Evolutionary conservation across 2,888 invertebrate species (phyloP).

Genomic region (Agrotis puta): DNA sequence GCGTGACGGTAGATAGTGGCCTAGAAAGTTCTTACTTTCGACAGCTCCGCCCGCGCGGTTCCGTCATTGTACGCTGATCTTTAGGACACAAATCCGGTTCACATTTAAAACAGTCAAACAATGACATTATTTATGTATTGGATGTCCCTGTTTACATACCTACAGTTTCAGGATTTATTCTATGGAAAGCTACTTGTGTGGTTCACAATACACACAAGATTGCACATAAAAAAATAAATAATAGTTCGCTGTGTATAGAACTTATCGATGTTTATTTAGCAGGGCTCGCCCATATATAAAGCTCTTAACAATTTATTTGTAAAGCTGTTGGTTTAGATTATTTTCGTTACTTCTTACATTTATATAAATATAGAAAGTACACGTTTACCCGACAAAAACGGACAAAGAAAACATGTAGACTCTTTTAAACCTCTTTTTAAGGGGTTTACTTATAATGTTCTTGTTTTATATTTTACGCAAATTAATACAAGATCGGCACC

Average conservation of each 20-base stretch:
- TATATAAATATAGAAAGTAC: not conserved
- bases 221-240: slow-evolving; percentile 37
- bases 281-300: slow-evolving; percentile 37
- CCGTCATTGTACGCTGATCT: slow-evolving; percentile 70
- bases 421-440: not conserved
- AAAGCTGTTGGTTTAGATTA: slow-evolving; percentile 16
- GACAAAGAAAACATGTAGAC: not conserved
- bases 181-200: not conserved
- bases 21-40: slow-evolving; percentile 89
- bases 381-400: slow-evolving; percentile 12
- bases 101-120: slow-evolving; percentile 71
- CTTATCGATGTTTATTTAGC: slow-evolving; percentile 39
- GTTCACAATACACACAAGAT: not conserved
- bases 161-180: not conserved
- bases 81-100: slow-evolving; percentile 84
- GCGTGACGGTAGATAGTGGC: slow-evolving; percentile 84
- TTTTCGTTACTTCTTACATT: slow-evolving; percentile 1
- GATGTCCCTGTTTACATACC: slow-evolving; percentile 3
- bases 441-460: slow-evolving; percentile 20
- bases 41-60: slow-evolving; percentile 70
- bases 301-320: slow-evolving; percentile 27
- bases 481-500: slow-evolving; percentile 67
- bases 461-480: slow-evolving; percentile 52
- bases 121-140: slow-evolving; percentile 40
- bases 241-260: slow-evolving; percentile 20